phyloP scores from a whole-genome alignment of 2,888 invertebrate genomes.

The Drosophila meridiana region DNA sequence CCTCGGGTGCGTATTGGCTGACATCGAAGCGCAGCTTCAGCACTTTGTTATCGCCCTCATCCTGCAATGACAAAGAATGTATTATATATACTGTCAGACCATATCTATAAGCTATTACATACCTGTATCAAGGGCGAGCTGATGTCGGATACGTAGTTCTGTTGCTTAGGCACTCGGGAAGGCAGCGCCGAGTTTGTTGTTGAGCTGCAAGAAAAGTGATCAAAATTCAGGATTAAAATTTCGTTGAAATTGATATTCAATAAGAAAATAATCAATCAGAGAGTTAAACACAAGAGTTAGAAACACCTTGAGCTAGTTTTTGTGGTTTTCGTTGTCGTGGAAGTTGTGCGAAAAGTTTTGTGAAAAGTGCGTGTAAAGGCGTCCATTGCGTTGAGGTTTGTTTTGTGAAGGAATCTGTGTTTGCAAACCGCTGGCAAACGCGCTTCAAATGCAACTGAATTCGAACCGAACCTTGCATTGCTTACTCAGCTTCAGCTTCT shows the following conservation, averaged over 20 bases:
- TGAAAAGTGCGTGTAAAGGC: conserved; percentile 67
- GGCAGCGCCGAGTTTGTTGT: conserved; percentile 85
- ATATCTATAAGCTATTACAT: conserved; percentile 30
- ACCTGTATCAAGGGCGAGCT: conserved; percentile 93
- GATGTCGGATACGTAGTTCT: conserved; percentile 91
- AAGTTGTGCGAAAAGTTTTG: conserved; percentile 59
- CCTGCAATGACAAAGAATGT: conserved; percentile 87
- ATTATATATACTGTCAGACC: neutral
- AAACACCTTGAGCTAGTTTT: conserved; percentile 47
- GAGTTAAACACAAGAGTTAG: conserved; percentile 10
- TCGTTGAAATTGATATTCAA: neutral
- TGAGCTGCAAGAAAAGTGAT: conserved; percentile 74
- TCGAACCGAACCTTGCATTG: conserved; percentile 24
- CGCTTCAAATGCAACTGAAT: conserved; percentile 44
- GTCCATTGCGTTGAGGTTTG: conserved; percentile 45
- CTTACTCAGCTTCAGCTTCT: neutral
- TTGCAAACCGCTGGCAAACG: conserved; percentile 29
- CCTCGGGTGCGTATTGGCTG: conserved; percentile 98
- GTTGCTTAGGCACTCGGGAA: conserved; percentile 83
- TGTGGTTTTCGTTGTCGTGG: conserved; percentile 40
- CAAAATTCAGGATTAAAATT: neutral
- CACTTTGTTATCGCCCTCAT: conserved; percentile 96
- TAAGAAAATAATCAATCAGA: neutral
- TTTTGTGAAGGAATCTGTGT: neutral
- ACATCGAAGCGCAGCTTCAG: conserved; percentile 98